phyloP scores from a whole-genome alignment of 2,797 vertebrate genomes.

The Lycodopsis pacificus region DNA sequence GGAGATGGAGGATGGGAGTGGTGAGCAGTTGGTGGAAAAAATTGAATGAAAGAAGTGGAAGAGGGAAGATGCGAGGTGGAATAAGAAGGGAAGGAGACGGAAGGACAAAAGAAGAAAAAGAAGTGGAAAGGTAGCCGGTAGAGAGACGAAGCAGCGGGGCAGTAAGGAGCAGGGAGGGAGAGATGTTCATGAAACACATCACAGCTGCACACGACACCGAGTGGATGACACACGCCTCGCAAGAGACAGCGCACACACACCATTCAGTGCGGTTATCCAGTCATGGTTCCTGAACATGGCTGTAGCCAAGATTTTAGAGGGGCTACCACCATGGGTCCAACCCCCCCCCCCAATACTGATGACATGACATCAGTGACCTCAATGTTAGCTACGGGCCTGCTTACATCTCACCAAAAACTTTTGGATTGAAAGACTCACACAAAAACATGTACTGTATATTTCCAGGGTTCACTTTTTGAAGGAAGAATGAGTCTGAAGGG shows the following conservation, averaged over 20 bases:
- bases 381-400: neutral
- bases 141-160: neutral
- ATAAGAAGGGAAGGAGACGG: neutral
- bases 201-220: constrained; percentile 25
- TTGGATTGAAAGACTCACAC: neutral
- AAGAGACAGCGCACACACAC: neutral
- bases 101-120: neutral
- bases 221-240: neutral
- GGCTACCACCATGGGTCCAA: neutral
- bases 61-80: neutral
- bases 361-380: constrained; percentile 2
- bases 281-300: neutral
- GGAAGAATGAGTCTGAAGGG: neutral
- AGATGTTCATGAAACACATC: constrained; percentile 16
- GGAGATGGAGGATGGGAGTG: neutral
- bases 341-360: neutral
- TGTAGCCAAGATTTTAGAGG: neutral
- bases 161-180: constrained; percentile 2
- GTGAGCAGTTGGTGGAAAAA: constrained; percentile 3
- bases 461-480: constrained; percentile 3
- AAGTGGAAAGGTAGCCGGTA: neutral
- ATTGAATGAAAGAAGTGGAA: neutral
- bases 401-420: neutral
- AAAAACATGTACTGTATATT: neutral
- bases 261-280: neutral